Evolutionary conservation across 2,888 invertebrate species (phyloP), one percentile per base, ranked within the genome.

Genomic region (Pseudeuparius sepicola): DNA sequence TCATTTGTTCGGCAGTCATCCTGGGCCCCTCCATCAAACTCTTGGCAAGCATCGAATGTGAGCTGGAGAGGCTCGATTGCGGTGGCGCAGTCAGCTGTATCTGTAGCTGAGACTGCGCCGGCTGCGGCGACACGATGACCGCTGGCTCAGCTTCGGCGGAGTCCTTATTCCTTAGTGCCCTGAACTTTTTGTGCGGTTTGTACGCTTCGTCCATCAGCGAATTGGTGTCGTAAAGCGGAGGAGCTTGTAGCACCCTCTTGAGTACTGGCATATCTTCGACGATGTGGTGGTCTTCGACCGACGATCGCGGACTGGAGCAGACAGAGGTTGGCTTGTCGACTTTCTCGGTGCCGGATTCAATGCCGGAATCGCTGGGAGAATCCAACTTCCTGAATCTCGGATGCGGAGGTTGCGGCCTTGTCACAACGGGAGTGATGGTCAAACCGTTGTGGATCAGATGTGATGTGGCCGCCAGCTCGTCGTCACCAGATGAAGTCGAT

Each of bases 141-240:
- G 79, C 81, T 0, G 76, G 73, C 51, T 78, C 78, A 2, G 84
- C 83, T 54, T 86, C 86, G 25, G 81, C 82, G 2, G 78, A 76
- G 56, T 87, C 86, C 49, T 85, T 83, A 41, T 63, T 61, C 14
- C 86, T 69, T 57, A 87, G 67, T 2, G 87, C 87, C 26, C 92
- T 78, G 73, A 92, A 92, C 63, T 92, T 92, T 65, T 92, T 92
- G 70, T 92, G 92, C 41, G 90, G 90, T 60, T 90, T 88, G 67
- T 92, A 92, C 10, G 89, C 89, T 64, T 89, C 90, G 60, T 90
- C 89, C 89, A 92, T 90, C 37, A 92, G 64, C 2, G 85, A 81
- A 56, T 85, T 84, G 36, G 89, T 87, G 57, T 89, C 88, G 62
- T 89, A 87, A 4, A 90, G 66, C 0, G 90, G 92, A 2, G 92